Base-by-base conservation (phyloP, 2,888 invertebrate genomes). In the Rhimphoctona megacephalus region DNA sequence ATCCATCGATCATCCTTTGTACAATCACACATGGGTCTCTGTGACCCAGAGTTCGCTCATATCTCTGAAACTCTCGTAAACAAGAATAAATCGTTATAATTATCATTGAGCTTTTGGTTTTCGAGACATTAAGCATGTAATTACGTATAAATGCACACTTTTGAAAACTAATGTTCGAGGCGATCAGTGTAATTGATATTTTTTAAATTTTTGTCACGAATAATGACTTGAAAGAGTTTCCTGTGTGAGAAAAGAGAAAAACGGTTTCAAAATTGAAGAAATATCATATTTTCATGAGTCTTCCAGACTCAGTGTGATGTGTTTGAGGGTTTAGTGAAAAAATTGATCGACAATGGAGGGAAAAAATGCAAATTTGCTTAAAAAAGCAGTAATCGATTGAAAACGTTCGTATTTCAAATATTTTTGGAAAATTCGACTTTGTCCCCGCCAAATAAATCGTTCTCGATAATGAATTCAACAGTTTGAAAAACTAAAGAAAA, bases 401-500 rank as follows among this genome's bases (percentile, higher is more conserved):
- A 17, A 61, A 30, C 17, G 30, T 17, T 17, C 6, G 14, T 1
- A 6, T 30, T 30, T 61, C 17, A 6, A 61, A 61, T 61, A 30
- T 5, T 61, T 61, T 17, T 30, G 17, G 17, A 61, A 30, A 61
- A 30, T 17, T 61, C 61, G 17, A 61, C 17, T 30, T 30, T 61
- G 11, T 61, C 30, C 17, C 61, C 25, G 57, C 57, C 11, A 61
- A 30, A 30, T 61, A 5, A 61, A 61, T 57, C 25, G 30, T 30
- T 61, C 17, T 17, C 61, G 61, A 61, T 61, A 61, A 61, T 61
- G 30, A 61, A 61, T 61, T 61, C 17, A 61, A 57, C 25, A 17
- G 7, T 61, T 61, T 61, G 30, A 17, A 11, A 49, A 30, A 70
- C 17, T 7, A 69, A 46, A 69, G 11, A 70, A 46, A 46, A 43